These are phyloP conservation scores for Drosophila subobscura DNA, from an alignment of 1,140 invertebrate genomes.

Conservation along the genomic window DNA sequence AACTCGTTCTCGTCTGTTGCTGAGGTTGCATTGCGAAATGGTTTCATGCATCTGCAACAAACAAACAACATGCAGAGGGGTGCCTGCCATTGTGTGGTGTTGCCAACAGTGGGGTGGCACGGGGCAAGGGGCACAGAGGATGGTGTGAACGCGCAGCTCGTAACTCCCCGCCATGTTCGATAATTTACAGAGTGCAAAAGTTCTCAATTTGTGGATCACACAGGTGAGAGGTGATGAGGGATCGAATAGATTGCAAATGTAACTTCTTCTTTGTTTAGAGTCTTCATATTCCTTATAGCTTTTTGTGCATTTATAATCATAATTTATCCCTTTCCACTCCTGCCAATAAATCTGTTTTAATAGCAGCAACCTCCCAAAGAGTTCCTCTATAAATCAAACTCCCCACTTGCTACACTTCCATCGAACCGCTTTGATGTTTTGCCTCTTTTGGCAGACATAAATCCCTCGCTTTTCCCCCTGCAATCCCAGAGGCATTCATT, in stretches of 20 bases:
- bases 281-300: no score
- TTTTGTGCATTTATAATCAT: no score
- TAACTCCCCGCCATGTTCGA: slow-evolving; percentile 18
- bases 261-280: neutral
- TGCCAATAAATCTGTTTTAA: no score
- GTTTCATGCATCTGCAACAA: slow-evolving; percentile 36
- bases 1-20: slow-evolving; percentile 25
- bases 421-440: no score
- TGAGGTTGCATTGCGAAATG: slow-evolving; percentile 60
- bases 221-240: neutral
- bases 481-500: neutral
- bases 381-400: no score
- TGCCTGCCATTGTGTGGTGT: neutral
- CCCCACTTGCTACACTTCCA: no score
- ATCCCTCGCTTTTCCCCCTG: neutral
- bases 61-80: slow-evolving; percentile 1
- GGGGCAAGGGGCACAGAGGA: slow-evolving; percentile 7
- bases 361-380: no score
- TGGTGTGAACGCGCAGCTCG: slow-evolving; percentile 38
- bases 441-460: no score
- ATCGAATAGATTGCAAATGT: neutral
- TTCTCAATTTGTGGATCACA: slow-evolving; percentile 5
- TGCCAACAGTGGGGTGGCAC: slow-evolving; percentile 7
- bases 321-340: no score
- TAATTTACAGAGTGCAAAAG: slow-evolving; percentile 32